Base-by-base conservation (phyloP, 2,113 vertebrate species). In the Phyllopteryx taeniolatus region DNA sequence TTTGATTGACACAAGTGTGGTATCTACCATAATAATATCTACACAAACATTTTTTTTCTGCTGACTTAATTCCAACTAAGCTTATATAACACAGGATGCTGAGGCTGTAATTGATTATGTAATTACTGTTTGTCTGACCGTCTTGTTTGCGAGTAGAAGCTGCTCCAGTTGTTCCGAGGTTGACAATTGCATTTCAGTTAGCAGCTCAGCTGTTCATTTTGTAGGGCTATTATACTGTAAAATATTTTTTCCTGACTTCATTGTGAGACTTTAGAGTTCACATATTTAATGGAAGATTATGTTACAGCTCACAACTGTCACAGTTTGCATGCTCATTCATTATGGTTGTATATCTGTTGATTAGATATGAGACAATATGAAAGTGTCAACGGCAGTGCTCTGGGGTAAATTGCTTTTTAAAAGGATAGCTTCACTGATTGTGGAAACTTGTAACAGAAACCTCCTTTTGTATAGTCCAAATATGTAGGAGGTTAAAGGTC, bases 21-120 rank as follows among this genome's bases (percentile, higher is more conserved):
- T 35, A 20, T 53, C 63, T 42, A 66, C 35, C 9, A 22, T 10
- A 22, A 27, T 35, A 17, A 35, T 8, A 61, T 33, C 15, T 8
- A 61, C 7, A 17, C 59, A 35, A 35, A 42, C 12, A 15, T 22
- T 35, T n/a, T 1, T 39, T 66, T n/a, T 19, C 42, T 8, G 8
- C 63, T 65, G 63, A 10, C 11, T 8, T 68, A 53, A 31, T 47
- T 49, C 47, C 59, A 44, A 33, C 12, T 59, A 11, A 72, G n/a
- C 42, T 74, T 75, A 63, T 49, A 17, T 64, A 77, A 79, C 15
- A 79, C 15, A 57, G 46, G 70, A 66, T 54, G 57, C 17, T 31
- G 11, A 61, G 47, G 57, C 56, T 46, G 33, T 74, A 2, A 47
- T 46, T 85, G 62, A 76, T 92, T 82, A 83, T 84, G 72, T 85